These are phyloP conservation scores for Erpobdella octoculata DNA, from an alignment of 2,888 invertebrate genomes.

Conservation along the genomic window DNA sequence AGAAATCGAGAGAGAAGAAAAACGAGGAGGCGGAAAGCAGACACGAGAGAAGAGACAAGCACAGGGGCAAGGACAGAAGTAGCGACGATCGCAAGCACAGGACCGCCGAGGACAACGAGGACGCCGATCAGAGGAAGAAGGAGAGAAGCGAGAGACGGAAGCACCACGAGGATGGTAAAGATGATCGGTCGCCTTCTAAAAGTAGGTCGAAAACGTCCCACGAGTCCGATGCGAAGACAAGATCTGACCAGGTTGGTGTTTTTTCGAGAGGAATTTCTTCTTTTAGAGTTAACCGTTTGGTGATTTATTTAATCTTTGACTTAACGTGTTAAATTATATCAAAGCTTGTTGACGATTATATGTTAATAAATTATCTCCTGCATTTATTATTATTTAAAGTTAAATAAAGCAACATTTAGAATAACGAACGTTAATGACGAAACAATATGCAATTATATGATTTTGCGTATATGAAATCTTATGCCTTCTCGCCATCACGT, in stretches of 20 bases:
- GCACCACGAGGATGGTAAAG: conserved; percentile 15
- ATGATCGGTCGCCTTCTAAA: conserved; percentile 29
- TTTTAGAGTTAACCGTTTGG: too few relatives aligned
- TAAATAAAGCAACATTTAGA: too few relatives aligned
- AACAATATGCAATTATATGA: too few relatives aligned
- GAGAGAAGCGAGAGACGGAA: conserved; percentile 28
- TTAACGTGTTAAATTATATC: too few relatives aligned
- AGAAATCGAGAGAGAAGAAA: background rate
- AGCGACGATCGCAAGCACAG: conserved; percentile 31
- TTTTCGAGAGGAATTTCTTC: background rate
- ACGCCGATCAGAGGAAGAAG: conserved; percentile 26
- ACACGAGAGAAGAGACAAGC: conserved; percentile 30
- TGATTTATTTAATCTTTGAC: too few relatives aligned
- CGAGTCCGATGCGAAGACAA: conserved; percentile 26
- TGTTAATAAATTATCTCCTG: too few relatives aligned
- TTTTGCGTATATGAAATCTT: too few relatives aligned
- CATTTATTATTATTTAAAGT: too few relatives aligned
- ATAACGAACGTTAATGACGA: too few relatives aligned
- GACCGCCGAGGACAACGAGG: conserved; percentile 31
- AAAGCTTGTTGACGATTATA: too few relatives aligned
- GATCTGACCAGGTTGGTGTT: too few relatives aligned
- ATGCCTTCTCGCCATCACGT: too few relatives aligned
- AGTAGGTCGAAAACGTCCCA: conserved; percentile 39
- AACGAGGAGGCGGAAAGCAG: background rate
- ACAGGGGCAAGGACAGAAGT: conserved; percentile 32